These are phyloP conservation scores for Venturia canescens DNA, from an alignment of 1,140 invertebrate species.

Conservation along the genomic window DNA sequence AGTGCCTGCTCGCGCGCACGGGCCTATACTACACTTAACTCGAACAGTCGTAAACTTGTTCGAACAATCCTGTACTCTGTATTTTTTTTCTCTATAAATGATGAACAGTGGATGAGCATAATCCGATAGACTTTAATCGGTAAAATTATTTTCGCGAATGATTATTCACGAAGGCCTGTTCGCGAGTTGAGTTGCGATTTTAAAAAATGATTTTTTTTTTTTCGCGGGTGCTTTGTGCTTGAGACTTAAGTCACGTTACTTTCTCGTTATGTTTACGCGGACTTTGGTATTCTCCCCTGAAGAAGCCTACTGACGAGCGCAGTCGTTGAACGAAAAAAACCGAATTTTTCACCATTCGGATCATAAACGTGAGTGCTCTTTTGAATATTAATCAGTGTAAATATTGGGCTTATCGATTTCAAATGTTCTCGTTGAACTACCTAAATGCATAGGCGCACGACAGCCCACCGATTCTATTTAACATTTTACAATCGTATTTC, in stretches of 20 bases:
- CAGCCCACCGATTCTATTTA: background rate
- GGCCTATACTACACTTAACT: background rate
- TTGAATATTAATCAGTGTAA: too few species aligned
- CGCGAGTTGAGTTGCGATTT: background rate
- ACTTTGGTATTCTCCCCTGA: background rate
- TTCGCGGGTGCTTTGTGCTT: slow-evolving; percentile 1
- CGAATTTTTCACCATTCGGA: too few species aligned
- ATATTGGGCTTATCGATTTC: background rate
- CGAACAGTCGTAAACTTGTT: background rate
- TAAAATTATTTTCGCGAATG: background rate
- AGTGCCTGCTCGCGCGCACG: slow-evolving; percentile 2
- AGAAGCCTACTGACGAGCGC: background rate
- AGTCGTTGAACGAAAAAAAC: background rate
- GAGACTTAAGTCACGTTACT: background rate
- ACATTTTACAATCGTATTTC: background rate
- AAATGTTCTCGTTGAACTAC: background rate
- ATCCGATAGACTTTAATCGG: background rate
- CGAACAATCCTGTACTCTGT: background rate
- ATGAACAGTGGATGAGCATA: background rate
- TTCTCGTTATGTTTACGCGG: background rate
- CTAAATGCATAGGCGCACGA: too few species aligned
- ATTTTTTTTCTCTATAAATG: background rate
- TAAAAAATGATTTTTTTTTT: background rate
- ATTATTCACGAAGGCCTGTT: background rate
- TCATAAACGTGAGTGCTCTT: too few species aligned